Percentiles rank a stretch among this genome's conserved stretches.
Conservation (phyloP, 2,888 invertebrate genomes). For the Abrostola triplasia region DNA sequence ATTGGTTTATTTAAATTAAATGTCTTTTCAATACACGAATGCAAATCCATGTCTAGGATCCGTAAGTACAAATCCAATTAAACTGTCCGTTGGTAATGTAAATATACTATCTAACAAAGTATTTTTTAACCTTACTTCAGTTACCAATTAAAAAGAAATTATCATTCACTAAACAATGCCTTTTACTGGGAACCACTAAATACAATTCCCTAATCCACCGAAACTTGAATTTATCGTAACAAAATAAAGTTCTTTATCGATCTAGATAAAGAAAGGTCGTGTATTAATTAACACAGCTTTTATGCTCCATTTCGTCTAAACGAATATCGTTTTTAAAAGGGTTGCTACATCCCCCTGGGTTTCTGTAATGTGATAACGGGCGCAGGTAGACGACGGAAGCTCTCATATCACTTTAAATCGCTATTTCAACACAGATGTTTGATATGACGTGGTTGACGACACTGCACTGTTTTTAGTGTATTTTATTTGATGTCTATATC, state of each 20-base stretch:
- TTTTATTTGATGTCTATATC: too few species aligned
- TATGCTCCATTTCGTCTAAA: conserved; percentile 18
- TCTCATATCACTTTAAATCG: conserved; percentile 18
- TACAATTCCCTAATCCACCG: too few species aligned
- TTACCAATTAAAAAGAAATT: too few species aligned
- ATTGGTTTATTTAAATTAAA: neutral
- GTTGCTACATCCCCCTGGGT: conserved; percentile 22
- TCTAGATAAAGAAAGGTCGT: neutral
- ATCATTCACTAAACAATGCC: too few species aligned
- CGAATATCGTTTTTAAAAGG: conserved; percentile 12
- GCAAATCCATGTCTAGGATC: conserved; percentile 6
- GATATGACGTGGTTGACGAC: conserved; percentile 2
- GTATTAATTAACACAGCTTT: conserved; percentile 27
- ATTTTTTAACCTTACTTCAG: conserved; percentile 27
- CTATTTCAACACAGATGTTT: conserved; percentile 13
- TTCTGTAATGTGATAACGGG: conserved; percentile 41
- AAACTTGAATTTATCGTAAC: too few species aligned
- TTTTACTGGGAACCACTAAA: too few species aligned
- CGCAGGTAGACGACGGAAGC: conserved; percentile 40
- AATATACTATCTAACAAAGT: conserved; percentile 20
- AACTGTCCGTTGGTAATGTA: conserved; percentile 31
- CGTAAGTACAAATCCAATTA: conserved; percentile 19
- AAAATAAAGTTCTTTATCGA: conserved; percentile 8
- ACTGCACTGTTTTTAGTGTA: neutral
- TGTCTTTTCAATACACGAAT: neutral